Evolutionary conservation across 2,113 vertebrate species (phyloP), one percentile per base, ranked within the genome.

Genomic region (Dicaeum eximium): DNA sequence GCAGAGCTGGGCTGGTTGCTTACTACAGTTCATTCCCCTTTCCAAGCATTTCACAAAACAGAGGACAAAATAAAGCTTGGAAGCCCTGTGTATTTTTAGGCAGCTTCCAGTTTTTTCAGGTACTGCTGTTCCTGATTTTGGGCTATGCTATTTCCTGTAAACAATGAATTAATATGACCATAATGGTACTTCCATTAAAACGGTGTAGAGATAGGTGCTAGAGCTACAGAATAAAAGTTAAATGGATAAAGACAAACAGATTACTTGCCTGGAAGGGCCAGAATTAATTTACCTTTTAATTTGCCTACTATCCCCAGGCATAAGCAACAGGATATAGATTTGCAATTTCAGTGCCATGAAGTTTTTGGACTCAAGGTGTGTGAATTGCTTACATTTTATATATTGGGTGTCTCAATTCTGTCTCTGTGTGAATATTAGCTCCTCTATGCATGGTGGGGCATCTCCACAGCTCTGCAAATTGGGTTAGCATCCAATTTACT

Each of bases 31-130:
- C 0, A 0, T 94, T 92, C 65, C 21, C 38, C 48, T 66, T 93
- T 95, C 45, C 75, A 92, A 92, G n/a, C 44, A 35, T 83, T 92
- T 88, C 6, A 1, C 25, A 81, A 86, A 78, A 57, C 4, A 1
- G 21, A 28, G 42, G 9, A 57, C 25, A 86, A 88, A 92, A 83
- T 71, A 80, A 86, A 40, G 65, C 60, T 80, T 93, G 67, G 79
- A 86, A 94, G 12, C 44, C 16, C 18, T 7, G 10, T n/a, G 37
- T 48, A 7, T 83, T 90, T 94, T 83, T 74, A 92, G 67, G 48
- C 44, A 74, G 47, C 47, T 94, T 96, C 93, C 72, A 93, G 64
- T 60, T 74, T 71, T 88, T 96, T 96, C 91, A 81, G 51, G 56
- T 64, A 24, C 40, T 28, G 24, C 24, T 81, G 44, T 45, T 86